Conservation (phyloP, 2,797 vertebrate genomes). For the Cossypha dichroa region DNA sequence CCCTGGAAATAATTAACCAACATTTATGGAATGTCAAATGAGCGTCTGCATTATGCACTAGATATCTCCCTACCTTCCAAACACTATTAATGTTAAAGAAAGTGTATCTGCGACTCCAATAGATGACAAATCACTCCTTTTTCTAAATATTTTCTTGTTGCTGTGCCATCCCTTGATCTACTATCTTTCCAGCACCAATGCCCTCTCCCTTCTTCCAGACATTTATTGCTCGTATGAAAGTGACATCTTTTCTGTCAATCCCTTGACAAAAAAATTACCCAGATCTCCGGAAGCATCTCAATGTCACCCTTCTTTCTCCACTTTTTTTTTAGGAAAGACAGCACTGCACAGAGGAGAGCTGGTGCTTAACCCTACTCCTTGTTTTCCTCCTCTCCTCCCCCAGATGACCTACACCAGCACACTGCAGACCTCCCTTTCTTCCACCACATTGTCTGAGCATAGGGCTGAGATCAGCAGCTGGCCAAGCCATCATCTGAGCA, state of each 20-base stretch:
- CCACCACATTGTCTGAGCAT: accelerated
- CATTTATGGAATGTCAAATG: conserved; percentile 1
- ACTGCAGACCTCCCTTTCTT: neutral
- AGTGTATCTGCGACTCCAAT: neutral
- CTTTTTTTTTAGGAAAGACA: neutral
- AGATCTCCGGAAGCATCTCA: neutral
- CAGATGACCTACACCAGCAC: neutral
- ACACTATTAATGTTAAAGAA: neutral
- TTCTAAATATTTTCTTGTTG: neutral
- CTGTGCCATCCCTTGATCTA: neutral
- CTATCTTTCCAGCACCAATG: neutral
- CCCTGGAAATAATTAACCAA: conserved; percentile 1
- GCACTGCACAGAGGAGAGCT: neutral
- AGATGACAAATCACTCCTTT: neutral
- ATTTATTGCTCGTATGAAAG: neutral
- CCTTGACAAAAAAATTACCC: neutral
- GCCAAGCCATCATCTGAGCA: neutral
- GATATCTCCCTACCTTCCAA: neutral
- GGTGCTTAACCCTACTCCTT: neutral
- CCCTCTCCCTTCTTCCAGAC: neutral
- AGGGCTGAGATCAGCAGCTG: neutral
- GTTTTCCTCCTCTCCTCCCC: neutral
- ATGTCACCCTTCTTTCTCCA: neutral
- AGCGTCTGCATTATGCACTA: neutral
- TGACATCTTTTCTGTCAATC: neutral